Base-by-base conservation (phyloP, 92 coral and sea anemone species). In the Umimayanthus kanabou region DNA sequence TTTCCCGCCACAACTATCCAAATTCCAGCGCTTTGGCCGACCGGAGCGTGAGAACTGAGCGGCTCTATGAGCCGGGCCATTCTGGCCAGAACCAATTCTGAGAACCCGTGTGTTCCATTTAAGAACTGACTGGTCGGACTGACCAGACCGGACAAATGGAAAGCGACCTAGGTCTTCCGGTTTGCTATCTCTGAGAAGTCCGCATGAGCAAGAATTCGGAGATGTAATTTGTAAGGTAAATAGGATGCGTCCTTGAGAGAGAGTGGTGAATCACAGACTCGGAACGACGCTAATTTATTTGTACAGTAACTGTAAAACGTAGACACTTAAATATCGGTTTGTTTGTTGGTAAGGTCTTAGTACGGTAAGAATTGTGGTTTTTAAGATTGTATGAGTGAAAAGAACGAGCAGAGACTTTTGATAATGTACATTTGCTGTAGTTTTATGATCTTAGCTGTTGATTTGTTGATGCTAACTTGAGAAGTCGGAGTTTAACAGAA, bases 211-310 rank as follows among this genome's bases (percentile, higher is more conserved):
- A 20, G 6, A 53, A 13, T 75, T 37, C 25, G 14, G 50, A 8
- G n/a, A 10, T 69, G 40, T 45, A 0, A 42, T 25, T 29, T 28
- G 15, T 69, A 4, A 82, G 43, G 39, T 26, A 82, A 70, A 69
- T 70, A 40, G 9, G 77, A 20, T 65, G 65, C 39, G 22, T 70
- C 16, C 14, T 70, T 23, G 45, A 71, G 66, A 39, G 77, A 83
- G 57, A 69, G 78, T 83, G 79, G 78, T 39, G 78, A 83, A 83
- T 83, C 87, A 83, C 78, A 83, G 42, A 70, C 87, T 83, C 79
- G 42, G 22, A 29, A 20, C 43, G 87, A 66, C 74, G 75, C 33
- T 81, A 81, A 83, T 13, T 28, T 70, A 83, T 70, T 83, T 70
- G 87, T 83, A 83, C 87, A 83, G 78, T 69, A 70, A 45, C 18